Evolutionary conservation across 2,888 invertebrate genomes (phyloP).

Genomic region (Platypus cylindrus): DNA sequence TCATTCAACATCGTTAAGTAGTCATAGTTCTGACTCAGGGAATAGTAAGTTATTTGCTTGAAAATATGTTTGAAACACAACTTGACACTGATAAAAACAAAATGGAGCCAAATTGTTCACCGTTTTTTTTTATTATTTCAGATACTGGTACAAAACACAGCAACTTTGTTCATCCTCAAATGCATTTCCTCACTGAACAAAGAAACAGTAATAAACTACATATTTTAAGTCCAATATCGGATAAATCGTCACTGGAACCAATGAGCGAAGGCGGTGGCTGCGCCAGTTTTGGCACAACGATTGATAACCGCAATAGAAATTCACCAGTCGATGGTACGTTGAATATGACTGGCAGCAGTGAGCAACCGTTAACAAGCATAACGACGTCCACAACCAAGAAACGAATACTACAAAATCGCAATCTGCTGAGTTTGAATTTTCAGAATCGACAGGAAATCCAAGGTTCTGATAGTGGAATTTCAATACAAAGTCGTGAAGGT

Average conservation of each 20-base stretch:
- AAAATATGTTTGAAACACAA: too few species aligned
- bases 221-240: conserved; percentile 79
- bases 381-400: conserved; percentile 47
- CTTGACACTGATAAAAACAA: neutral
- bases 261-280: too few species aligned
- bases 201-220: conserved; percentile 60
- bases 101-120: neutral
- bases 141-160: conserved; percentile 6
- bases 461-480: conserved; percentile 80
- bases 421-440: conserved; percentile 54
- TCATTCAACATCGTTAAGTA: conserved; percentile 72
- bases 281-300: too few species aligned
- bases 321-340: conserved; percentile 68
- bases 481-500: conserved; percentile 70
- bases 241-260: conserved; percentile 80
- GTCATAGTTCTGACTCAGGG: conserved; percentile 73
- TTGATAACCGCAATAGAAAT: conserved; percentile 66
- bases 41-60: conserved; percentile 38
- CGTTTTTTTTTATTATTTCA: conserved; percentile 1
- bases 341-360: conserved; percentile 34
- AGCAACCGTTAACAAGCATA: conserved; percentile 21
- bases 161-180: too few species aligned
- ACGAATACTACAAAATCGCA: conserved; percentile 63
- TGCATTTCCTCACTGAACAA: conserved; percentile 58
- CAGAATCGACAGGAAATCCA: conserved; percentile 62